phyloP scores from a whole-genome alignment of 2,797 vertebrate genomes.

The Prunella strophiata region DNA sequence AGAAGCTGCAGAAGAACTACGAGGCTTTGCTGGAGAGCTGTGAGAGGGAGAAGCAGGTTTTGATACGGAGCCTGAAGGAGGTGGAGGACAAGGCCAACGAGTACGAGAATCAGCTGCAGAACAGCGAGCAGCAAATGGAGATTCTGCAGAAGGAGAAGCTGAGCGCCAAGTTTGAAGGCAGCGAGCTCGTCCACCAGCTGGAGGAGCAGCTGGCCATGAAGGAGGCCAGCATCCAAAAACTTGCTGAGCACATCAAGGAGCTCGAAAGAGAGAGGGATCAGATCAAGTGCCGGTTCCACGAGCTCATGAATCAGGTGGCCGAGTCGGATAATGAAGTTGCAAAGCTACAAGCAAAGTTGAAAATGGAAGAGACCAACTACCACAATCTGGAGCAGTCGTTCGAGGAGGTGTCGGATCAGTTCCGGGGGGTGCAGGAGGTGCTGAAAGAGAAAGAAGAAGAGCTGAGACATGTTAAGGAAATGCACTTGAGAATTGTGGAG shows the following conservation, averaged over 20 bases:
- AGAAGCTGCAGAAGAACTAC: constrained; percentile 88
- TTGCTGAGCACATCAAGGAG: constrained; percentile 84
- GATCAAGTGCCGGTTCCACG: constrained; percentile 88
- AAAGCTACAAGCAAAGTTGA: constrained; percentile 84
- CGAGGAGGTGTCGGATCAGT: constrained; percentile 84
- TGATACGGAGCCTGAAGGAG: constrained; percentile 85
- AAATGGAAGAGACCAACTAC: constrained; percentile 86
- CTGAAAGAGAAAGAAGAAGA: constrained; percentile 91
- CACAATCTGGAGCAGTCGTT: constrained; percentile 85
- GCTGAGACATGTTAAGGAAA: constrained; percentile 85
- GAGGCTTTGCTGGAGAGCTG: constrained; percentile 86
- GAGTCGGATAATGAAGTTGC: constrained; percentile 86
- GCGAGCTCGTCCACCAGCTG: constrained; percentile 84
- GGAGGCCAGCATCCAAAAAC: constrained; percentile 81
- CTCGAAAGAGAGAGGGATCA: constrained; percentile 87
- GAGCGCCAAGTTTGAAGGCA: constrained; percentile 79
- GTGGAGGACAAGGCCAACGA: constrained; percentile 84
- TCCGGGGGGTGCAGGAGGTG: constrained; percentile 85
- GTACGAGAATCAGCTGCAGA: constrained; percentile 84
- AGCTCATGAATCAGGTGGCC: constrained; percentile 88
- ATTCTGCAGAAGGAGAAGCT: constrained; percentile 85
- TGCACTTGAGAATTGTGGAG: constrained; percentile 85
- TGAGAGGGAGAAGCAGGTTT: constrained; percentile 87
- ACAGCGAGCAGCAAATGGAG: constrained; percentile 87
- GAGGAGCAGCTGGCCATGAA: constrained; percentile 87